Percentiles rank a stretch among this genome's conserved stretches.
phyloP scores from a whole-genome alignment of 2,888 invertebrate genomes.

The Hydrotaea cyrtoneurina region DNA sequence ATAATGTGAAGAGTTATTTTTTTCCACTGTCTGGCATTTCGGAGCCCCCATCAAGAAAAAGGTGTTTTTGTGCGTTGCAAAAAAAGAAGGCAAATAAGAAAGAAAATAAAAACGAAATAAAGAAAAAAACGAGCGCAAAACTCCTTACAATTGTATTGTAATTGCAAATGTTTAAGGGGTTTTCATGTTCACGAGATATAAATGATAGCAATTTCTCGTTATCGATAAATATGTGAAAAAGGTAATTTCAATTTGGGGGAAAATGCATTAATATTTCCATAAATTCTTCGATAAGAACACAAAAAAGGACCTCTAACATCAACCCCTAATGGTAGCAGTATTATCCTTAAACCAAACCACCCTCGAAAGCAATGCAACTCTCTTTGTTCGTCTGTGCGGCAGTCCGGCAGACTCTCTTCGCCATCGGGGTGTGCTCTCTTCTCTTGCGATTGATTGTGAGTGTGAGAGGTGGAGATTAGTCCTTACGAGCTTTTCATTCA shows the following conservation, averaged over 20 bases:
- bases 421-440: conserved; percentile 8
- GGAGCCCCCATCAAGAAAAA: background rate
- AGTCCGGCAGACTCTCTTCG: conserved; percentile 36
- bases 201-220: background rate
- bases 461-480: conserved; percentile 29
- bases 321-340: conserved; percentile 54
- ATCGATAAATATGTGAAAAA: conserved; percentile 42
- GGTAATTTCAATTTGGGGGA: conserved; percentile 46
- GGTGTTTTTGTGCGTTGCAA: conserved; percentile 16
- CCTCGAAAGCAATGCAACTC: conserved; percentile 28
- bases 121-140: too few species aligned
- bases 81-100: background rate
- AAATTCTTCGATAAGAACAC: conserved; percentile 34
- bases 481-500: conserved; percentile 66
- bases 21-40: conserved; percentile 24
- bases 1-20: conserved; percentile 8
- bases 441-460: background rate
- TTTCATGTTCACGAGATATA: too few species aligned
- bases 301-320: conserved; percentile 37
- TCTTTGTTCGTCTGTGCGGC: conserved; percentile 25
- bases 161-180: too few species aligned
- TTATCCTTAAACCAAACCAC: conserved; percentile 52
- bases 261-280: conserved; percentile 33
- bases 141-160: too few species aligned
- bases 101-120: too few species aligned